A percentile compares a stretch with the other conserved stretches of the same genome.
Evolutionary conservation across 2,113 vertebrate genomes (phyloP).

Genomic region (Phrynosoma blainvillii): DNA sequence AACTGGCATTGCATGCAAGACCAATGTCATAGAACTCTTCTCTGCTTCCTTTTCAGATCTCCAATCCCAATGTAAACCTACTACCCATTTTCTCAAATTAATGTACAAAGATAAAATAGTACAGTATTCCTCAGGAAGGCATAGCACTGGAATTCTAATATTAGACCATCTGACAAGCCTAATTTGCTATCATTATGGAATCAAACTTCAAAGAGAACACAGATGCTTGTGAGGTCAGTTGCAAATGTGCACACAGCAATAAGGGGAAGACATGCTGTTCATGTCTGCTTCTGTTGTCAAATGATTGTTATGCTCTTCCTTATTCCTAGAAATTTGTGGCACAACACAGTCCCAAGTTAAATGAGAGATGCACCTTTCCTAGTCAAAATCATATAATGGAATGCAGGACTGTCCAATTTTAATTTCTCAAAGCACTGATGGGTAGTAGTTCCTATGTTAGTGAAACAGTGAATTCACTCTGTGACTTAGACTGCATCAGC

Average conservation of each 20-base stretch:
- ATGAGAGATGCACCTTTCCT: neutral
- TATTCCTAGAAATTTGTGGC: neutral
- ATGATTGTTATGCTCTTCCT: neutral
- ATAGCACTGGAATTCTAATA: conserved; percentile 48
- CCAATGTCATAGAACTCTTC: conserved; percentile 9
- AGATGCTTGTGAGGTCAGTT: neutral
- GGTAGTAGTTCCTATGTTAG: too few species aligned
- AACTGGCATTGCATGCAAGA: neutral
- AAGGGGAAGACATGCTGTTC: conserved; percentile 16
- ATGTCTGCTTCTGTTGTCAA: neutral
- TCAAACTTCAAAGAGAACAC: conserved; percentile 35
- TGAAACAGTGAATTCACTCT: too few species aligned
- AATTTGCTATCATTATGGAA: conserved; percentile 9
- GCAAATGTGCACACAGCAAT: conserved; percentile 25
- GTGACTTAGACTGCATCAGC: too few species aligned
- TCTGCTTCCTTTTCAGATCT: neutral
- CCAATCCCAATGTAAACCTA: neutral
- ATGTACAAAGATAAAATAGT: conserved; percentile 4
- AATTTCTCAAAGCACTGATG: neutral
- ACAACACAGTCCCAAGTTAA: neutral
- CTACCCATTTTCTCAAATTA: conserved; percentile 27
- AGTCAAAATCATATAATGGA: neutral
- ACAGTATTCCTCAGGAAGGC: conserved; percentile 8
- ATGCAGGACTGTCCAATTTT: neutral
- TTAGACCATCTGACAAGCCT: conserved; percentile 16